Conservation (phyloP, 2,888 invertebrate species). For the Trissonchulus latispiculum region DNA sequence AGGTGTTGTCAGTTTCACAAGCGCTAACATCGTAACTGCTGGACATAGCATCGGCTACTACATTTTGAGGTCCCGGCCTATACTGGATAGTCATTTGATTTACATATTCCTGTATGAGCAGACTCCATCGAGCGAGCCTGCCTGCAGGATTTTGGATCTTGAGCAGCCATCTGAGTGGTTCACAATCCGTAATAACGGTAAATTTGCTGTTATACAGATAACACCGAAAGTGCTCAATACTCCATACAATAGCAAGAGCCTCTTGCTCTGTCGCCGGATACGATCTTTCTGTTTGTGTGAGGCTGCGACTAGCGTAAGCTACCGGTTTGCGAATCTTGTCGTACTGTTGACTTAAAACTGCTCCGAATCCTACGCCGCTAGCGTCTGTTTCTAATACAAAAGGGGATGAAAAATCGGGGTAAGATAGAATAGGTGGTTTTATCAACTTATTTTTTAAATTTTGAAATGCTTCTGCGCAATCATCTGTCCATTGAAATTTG, state of each 20-base stretch:
- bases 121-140: background rate
- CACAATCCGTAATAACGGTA: constrained; percentile 22
- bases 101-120: constrained; percentile 4
- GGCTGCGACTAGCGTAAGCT: constrained; percentile 30
- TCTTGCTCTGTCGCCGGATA: constrained; percentile 32
- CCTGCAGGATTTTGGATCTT: background rate
- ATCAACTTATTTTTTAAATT: constrained; percentile 22
- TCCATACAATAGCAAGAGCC: constrained; percentile 30
- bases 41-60: background rate
- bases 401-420: constrained; percentile 26
- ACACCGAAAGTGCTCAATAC: constrained; percentile 22
- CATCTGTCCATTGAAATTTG: constrained; percentile 27
- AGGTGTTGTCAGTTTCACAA: background rate
- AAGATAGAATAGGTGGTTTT: constrained; percentile 25
- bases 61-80: background rate
- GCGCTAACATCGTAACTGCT: background rate
- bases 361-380: constrained; percentile 30
- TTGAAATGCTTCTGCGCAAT: constrained; percentile 22
- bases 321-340: constrained; percentile 28
- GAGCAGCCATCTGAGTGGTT: constrained; percentile 21
- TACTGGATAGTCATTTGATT: background rate
- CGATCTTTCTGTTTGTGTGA: constrained; percentile 27
- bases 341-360: constrained; percentile 29
- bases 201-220: constrained; percentile 17
- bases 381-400: constrained; percentile 32